Evolutionary conservation across 2,888 invertebrate genomes (phyloP).

Genomic region (Cerceris ruficornis): DNA sequence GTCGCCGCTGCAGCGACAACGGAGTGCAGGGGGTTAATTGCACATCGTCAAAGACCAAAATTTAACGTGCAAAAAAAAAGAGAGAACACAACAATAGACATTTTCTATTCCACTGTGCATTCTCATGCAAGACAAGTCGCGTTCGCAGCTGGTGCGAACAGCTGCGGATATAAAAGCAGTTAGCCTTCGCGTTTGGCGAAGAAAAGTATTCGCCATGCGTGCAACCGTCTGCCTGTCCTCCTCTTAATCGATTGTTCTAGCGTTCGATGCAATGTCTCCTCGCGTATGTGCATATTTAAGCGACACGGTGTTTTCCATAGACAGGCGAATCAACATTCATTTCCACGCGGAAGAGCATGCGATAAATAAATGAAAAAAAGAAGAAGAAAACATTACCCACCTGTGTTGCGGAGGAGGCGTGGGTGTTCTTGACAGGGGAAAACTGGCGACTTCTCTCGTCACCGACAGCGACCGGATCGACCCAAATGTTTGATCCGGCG

Average conservation of each 20-base stretch:
- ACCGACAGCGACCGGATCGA: conserved; percentile 89
- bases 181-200: not conserved
- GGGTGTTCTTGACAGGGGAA: conserved; percentile 89
- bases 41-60: not conserved
- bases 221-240: not conserved
- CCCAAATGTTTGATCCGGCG: conserved; percentile 89
- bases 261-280: no score
- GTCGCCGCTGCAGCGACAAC: no score
- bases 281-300: no score
- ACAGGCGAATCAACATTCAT: not conserved
- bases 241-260: not conserved
- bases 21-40: no score
- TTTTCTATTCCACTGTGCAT: not conserved
- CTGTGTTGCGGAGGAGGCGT: conserved; percentile 86
- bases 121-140: not conserved
- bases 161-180: not conserved
- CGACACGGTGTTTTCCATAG: no score
- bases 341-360: not conserved
- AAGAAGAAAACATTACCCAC: conserved; percentile 63
- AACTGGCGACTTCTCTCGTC: conserved; percentile 89
- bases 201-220: not conserved
- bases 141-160: not conserved
- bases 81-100: not conserved
- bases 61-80: not conserved
- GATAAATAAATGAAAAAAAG: not conserved